A percentile compares a stretch with the other conserved stretches of the same genome.
phyloP scores from a whole-genome alignment of 2,888 invertebrate species.

The Lithophane socia region DNA sequence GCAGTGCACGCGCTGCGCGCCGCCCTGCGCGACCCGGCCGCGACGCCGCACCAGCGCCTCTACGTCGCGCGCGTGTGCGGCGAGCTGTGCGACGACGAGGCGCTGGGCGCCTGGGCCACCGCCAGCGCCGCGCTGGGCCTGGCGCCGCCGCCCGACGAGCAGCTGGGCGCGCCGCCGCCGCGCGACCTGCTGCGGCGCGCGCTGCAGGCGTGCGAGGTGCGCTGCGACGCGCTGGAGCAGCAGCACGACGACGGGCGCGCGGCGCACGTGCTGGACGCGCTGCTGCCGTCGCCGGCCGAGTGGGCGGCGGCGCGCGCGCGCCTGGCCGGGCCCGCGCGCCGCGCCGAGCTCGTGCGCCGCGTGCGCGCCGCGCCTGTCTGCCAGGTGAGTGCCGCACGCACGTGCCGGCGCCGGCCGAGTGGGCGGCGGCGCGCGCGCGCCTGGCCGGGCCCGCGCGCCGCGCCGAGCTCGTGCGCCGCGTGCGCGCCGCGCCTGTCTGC shows the following conservation, averaged over 20 bases:
- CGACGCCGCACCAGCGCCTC: constrained; percentile 62
- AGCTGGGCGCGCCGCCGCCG: constrained; percentile 63
- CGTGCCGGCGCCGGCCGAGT: constrained; percentile 52
- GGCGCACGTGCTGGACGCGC: constrained; percentile 53
- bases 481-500: constrained; percentile 61
- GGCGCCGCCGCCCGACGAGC: constrained; percentile 53
- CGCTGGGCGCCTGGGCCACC: constrained; percentile 51
- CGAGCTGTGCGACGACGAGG: neutral
- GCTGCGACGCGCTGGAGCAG: constrained; percentile 70
- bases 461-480: constrained; percentile 36
- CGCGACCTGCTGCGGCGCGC: constrained; percentile 63
- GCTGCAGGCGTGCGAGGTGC: constrained; percentile 70
- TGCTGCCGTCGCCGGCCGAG: constrained; percentile 70
- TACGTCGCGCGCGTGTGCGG: constrained; percentile 62
- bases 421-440: constrained; percentile 47
- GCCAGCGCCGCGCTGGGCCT: constrained; percentile 33
- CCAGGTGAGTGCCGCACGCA: neutral
- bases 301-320: constrained; percentile 49
- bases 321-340: constrained; percentile 31
- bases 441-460: constrained; percentile 33
- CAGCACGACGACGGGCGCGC: constrained; percentile 12
- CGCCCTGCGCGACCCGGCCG: constrained; percentile 50
- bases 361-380: constrained; percentile 61
- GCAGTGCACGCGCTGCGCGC: constrained; percentile 59
- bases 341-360: constrained; percentile 36